A percentile compares a stretch with the other conserved stretches of the same genome.
Conservation (phyloP, 2,113 vertebrate species). For the Melanostigma gelatinosum region DNA sequence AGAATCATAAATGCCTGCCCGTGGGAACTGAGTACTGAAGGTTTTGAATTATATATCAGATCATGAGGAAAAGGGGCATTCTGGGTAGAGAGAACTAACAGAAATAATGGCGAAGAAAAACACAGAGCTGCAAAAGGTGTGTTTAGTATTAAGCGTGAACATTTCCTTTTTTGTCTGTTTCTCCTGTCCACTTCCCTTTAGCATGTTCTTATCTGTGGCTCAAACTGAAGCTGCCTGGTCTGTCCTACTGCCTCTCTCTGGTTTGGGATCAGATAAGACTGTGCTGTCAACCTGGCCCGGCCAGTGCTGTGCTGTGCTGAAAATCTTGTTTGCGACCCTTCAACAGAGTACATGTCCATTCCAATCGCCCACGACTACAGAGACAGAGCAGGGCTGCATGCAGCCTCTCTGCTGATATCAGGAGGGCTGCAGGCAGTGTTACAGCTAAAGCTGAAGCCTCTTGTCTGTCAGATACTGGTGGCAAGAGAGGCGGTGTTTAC, state of each 20-base stretch:
- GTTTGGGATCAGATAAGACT: conserved; percentile 72
- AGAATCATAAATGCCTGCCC: conserved; percentile 21
- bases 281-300: conserved; percentile 65
- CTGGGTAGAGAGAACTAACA: conserved; percentile 14
- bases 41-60: conserved; percentile 55
- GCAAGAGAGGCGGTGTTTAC: conserved; percentile 47
- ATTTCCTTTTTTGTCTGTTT: conserved; percentile 39
- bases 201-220: conserved; percentile 60
- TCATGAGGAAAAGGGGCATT: conserved; percentile 5
- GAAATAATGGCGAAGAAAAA: conserved; percentile 2
- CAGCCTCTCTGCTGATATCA: conserved; percentile 63
- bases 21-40: conserved; percentile 1
- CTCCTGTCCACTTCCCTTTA: conserved; percentile 37
- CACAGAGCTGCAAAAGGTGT: conserved; percentile 13
- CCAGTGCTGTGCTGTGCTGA: conserved; percentile 45
- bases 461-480: conserved; percentile 59
- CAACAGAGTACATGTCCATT: conserved; percentile 69
- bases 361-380: conserved; percentile 56
- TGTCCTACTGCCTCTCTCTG: conserved; percentile 38
- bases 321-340: conserved; percentile 78
- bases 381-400: conserved; percentile 49
- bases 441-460: conserved; percentile 34
- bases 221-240: conserved; percentile 40
- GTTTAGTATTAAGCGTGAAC: conserved; percentile 26
- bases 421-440: conserved; percentile 58